A percentile compares a stretch with the other conserved stretches of the same genome.
Conservation (phyloP, 2,113 vertebrate species). For the Ploceus nigricollis region DNA sequence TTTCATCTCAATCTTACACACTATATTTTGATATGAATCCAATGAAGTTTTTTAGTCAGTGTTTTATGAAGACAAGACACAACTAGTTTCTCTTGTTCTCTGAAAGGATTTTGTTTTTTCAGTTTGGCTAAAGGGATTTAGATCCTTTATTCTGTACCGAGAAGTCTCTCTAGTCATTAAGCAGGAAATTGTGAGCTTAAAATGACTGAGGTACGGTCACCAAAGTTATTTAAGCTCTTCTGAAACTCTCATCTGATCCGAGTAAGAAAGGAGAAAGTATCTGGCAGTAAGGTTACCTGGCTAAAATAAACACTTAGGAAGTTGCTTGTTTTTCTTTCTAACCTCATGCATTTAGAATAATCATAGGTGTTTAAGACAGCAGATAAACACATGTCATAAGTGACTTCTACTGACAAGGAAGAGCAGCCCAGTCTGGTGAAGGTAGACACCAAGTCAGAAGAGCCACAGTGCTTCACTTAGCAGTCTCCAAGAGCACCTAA, state of each 20-base stretch:
- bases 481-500: background rate
- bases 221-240: background rate
- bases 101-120: background rate
- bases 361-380: background rate
- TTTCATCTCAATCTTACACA: background rate
- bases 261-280: background rate
- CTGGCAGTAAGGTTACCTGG: background rate
- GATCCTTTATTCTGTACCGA: background rate
- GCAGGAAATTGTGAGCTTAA: background rate
- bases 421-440: background rate
- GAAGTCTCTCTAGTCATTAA: background rate
- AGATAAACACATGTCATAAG: background rate
- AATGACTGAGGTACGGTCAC: background rate
- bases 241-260: background rate
- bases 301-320: background rate
- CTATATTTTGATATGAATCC: background rate
- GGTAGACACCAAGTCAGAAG: background rate
- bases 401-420: rapidly evolving
- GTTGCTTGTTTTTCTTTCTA: background rate
- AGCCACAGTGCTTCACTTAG: background rate
- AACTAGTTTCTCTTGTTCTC: background rate
- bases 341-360: background rate
- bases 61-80: background rate
- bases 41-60: background rate
- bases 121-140: background rate